Percentiles rank a stretch among this genome's conserved stretches.
Evolutionary conservation across 2,113 vertebrate species (phyloP).

Genomic region (Myotis davidii): DNA sequence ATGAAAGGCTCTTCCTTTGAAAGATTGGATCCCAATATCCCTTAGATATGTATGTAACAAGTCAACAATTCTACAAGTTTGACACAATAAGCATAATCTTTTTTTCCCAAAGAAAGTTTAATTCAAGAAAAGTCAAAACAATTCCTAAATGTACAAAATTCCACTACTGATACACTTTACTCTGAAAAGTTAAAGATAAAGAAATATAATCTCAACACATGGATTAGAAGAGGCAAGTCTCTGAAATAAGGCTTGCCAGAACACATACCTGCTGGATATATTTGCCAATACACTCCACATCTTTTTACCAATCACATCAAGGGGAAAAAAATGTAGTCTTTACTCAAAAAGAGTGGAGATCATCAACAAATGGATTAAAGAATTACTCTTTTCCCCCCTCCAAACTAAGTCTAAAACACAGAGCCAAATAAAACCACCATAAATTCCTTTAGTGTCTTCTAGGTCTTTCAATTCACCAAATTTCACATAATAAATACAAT

Average conservation of each 20-base stretch:
- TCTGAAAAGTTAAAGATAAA: background rate
- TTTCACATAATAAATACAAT: slow-evolving; percentile 47
- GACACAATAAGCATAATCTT: background rate
- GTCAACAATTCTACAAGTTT: slow-evolving; percentile 8
- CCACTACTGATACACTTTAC: background rate
- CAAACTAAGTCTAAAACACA: slow-evolving; percentile 54
- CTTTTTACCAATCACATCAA: slow-evolving; percentile 1
- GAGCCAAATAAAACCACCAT: slow-evolving; percentile 61
- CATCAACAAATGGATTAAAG: slow-evolving; percentile 34
- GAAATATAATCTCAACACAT: slow-evolving; percentile 21
- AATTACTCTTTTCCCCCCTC: background rate
- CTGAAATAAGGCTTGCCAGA: slow-evolving; percentile 14
- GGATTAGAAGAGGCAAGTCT: background rate
- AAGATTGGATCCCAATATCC: slow-evolving; percentile 7
- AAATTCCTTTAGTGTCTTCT: slow-evolving; percentile 58
- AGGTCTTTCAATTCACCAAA: slow-evolving; percentile 48
- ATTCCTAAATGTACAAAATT: background rate
- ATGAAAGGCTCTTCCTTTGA: slow-evolving; percentile 44
- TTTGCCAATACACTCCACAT: background rate
- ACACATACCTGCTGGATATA: background rate
- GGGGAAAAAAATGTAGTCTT: background rate
- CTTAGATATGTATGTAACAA: background rate
- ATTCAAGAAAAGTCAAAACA: slow-evolving; percentile 45
- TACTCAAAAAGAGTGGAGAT: background rate
- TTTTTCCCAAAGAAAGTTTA: slow-evolving; percentile 33